Evolutionary conservation across 1,140 invertebrate genomes (phyloP), one percentile per base, ranked within the genome.

Genomic region (Apocrypta bakeri): DNA sequence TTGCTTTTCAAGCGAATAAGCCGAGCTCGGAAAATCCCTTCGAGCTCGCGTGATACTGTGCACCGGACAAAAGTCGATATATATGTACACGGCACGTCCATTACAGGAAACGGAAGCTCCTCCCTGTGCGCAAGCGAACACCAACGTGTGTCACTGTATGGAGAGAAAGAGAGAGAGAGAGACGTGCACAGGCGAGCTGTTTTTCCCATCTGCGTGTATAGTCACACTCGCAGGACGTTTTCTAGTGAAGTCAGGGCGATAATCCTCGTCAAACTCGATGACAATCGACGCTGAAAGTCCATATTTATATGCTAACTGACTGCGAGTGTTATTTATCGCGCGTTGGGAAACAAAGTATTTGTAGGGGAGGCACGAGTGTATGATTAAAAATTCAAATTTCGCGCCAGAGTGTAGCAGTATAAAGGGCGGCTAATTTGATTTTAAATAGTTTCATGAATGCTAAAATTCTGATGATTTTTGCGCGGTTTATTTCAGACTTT

Each of bases 41-140:
- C 40, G 6, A 42, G 33, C 12, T 11, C 11, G 48, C 17, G 17
- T 0, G 21, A 21, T 17, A 14, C 17, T 0, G 21, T 21, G 21
- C 21, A 21, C 14, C 63, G 68, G 29, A 42, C 40, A 80, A 56
- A n/a, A 61, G 71, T 80, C 61, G 29, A 80, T 42, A 42, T 72
- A 14, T 80, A 14, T 29, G 1, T 72, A 87, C 85, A 77, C 84
- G 85, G 84, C 89, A 90, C 89, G 90, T 90, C 85, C 87, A 81
- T 83, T 86, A 81, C 90, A 88, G 90, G 90, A 90, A 90, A 90
- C 90, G 90, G 90, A 90, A 90, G 88, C 89, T 90, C 89, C 88
- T 88, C 89, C 89, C 88, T 88, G 85, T 24, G 84, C 69, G 79
- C 68, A 76, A 42, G 82, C 68, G 79, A 56, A 81, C 68, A 78